Evolutionary conservation across 1,140 invertebrate species (phyloP).

Genomic region (Orchesella cincta): DNA sequence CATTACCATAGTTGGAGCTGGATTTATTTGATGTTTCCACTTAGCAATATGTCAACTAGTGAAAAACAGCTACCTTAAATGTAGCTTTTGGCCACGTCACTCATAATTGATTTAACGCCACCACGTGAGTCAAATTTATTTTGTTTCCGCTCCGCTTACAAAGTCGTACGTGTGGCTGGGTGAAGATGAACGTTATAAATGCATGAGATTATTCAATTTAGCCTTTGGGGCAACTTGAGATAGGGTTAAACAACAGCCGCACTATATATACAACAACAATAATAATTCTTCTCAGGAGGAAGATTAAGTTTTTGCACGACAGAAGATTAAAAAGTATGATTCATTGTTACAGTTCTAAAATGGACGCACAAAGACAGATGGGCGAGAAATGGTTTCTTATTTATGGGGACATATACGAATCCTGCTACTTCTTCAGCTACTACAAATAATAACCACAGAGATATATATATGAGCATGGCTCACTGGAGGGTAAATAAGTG

Average conservation of each 20-base stretch:
- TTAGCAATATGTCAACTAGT: constrained; percentile 23
- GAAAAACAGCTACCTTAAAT: constrained; percentile 19
- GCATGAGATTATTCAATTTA: not conserved
- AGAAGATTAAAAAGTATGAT: not conserved
- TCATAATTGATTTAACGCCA: constrained; percentile 26
- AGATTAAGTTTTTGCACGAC: not conserved
- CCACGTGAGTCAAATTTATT: constrained; percentile 20
- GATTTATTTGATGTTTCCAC: constrained; percentile 15
- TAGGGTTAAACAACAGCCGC: not conserved
- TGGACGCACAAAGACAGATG: not conserved
- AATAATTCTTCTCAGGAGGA: not conserved
- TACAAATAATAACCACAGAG: not conserved
- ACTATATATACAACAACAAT: not conserved
- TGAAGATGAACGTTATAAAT: too few species aligned
- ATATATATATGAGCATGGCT: not conserved
- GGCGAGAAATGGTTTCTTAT: not conserved
- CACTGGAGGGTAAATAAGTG: constrained; percentile 24
- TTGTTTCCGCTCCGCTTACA: not conserved
- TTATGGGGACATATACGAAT: not conserved
- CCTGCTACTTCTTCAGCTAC: not conserved
- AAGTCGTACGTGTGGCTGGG: not conserved
- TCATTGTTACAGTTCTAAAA: constrained; percentile 12
- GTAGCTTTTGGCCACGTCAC: constrained; percentile 17
- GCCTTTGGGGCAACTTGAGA: not conserved
- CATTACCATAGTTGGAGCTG: constrained; percentile 1